Percentiles rank a stretch among this genome's conserved stretches.
These are phyloP conservation scores for Dryococelus australis DNA, from an alignment of 2,888 invertebrate species.

Conservation along the genomic window DNA sequence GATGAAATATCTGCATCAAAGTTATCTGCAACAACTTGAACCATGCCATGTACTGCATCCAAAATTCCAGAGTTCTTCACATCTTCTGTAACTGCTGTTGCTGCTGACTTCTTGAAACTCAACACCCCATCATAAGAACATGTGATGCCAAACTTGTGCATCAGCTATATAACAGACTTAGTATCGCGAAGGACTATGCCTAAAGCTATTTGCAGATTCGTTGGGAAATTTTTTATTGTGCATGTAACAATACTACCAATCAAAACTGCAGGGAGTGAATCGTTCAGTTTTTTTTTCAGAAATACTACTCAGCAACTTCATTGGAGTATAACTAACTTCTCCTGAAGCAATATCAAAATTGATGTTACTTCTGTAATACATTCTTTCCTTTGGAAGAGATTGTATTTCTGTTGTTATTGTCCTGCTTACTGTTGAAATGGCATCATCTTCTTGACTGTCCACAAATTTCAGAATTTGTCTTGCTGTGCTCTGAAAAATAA, in stretches of 20 bases:
- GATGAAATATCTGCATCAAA: constrained; percentile 16
- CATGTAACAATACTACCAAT: constrained; percentile 18
- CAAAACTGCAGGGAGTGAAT: constrained; percentile 22
- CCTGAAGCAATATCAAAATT: not conserved
- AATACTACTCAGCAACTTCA: not conserved
- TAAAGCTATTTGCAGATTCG: constrained; percentile 18
- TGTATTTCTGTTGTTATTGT: constrained; percentile 12
- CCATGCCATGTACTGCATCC: constrained; percentile 19
- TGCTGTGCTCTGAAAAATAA: constrained; percentile 9
- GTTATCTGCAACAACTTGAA: constrained; percentile 19
- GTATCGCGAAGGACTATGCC: constrained; percentile 5
- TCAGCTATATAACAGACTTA: constrained; percentile 18
- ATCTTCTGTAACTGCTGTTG: constrained; percentile 13
- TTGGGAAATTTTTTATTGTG: not conserved
- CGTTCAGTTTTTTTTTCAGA: constrained; percentile 13
- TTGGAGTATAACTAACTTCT: not conserved
- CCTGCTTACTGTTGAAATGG: not conserved
- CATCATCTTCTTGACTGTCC: not conserved
- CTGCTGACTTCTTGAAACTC: constrained; percentile 24
- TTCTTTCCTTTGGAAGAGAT: not conserved
- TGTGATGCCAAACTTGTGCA: constrained; percentile 22
- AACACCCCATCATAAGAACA: constrained; percentile 19
- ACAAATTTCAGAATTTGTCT: constrained; percentile 18
- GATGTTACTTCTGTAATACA: constrained; percentile 21
- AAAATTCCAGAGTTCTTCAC: not conserved